A percentile compares a stretch with the other conserved stretches of the same genome.
Evolutionary conservation across 2,113 vertebrate species (phyloP).

Genomic region (Channa maculata): DNA sequence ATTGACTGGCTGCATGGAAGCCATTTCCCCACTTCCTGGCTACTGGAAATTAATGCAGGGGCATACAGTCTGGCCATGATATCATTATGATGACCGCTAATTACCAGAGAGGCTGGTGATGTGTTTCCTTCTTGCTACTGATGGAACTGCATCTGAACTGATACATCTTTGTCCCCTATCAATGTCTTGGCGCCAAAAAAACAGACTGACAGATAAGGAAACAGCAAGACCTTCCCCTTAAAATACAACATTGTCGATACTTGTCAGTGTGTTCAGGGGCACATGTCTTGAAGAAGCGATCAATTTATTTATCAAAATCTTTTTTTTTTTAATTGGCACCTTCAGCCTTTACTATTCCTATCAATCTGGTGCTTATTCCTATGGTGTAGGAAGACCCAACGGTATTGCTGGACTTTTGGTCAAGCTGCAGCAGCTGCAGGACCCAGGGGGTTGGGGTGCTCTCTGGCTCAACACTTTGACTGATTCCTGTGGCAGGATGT

Average conservation of each 20-base stretch:
- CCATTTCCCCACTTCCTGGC: constrained; percentile 71
- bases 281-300: constrained; percentile 39
- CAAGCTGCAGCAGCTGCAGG: constrained; percentile 16
- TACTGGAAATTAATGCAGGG: constrained; percentile 75
- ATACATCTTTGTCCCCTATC: constrained; percentile 64
- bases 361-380: constrained; percentile 30
- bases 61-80: constrained; percentile 46
- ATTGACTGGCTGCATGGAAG: constrained; percentile 80
- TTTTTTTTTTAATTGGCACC: constrained; percentile 41
- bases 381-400: not conserved
- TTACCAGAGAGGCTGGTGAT: constrained; percentile 69
- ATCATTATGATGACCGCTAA: constrained; percentile 78
- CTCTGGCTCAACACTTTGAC: constrained; percentile 67
- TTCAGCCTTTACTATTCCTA: constrained; percentile 11
- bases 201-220: constrained; percentile 46
- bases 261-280: constrained; percentile 50
- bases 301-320: constrained; percentile 50
- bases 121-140: constrained; percentile 45
- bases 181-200: constrained; percentile 62
- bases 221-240: constrained; percentile 54
- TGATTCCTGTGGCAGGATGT: constrained; percentile 71
- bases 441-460: not conserved
- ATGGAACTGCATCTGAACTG: constrained; percentile 60
- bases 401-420: constrained; percentile 1
- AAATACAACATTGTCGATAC: constrained; percentile 63